Base-by-base conservation (phyloP, 2,888 invertebrate genomes). In the Prenolepis imparis region DNA sequence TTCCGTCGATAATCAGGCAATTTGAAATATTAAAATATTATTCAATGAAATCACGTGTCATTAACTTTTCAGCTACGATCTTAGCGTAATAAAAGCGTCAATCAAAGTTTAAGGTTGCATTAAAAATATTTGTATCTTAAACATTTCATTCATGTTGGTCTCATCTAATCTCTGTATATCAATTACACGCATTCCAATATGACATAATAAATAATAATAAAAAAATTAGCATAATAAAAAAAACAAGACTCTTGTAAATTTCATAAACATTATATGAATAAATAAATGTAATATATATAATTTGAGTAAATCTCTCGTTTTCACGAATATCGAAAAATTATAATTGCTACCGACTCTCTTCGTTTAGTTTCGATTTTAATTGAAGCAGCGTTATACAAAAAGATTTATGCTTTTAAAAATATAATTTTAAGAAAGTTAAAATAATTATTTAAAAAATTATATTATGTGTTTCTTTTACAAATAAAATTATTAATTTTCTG, bases 351-450 rank as follows among this genome's bases (percentile, higher is more conserved):
- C 28, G 12, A 15, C 15, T 21, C 28, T 61, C 61, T 21, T 61
- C 73, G 15, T 63, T 15, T n/a, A 73, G 15, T 32, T 74, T 15
- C 32, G 44, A 63, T 32, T 74, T 63, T 9, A 74, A 36, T 32
- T 63, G 21, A 74, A 75, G 48, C 75, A 28, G 2, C 11, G 12
- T 12, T 0, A 3, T 64, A 32, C 0, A 64, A 24, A 24, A 64
- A 5, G 2, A 66, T 18, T 48, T 52, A 18, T 8, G 12, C n/a
- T 1, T 48, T 18, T 5, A 48, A 52, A 52, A 68, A 3, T 59
- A 59, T 28, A 59, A 41, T 39, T 28, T 28, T 12, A 41, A 39
- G 18, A 55, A 21, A 55, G 0, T 55, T 36, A 11, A 18, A 66
- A 36, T 3, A 12, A 32, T 4, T 32, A 55, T 39, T 28, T 39